Base-by-base conservation (phyloP, 2,888 invertebrate species). In the Portevinia maculata region DNA sequence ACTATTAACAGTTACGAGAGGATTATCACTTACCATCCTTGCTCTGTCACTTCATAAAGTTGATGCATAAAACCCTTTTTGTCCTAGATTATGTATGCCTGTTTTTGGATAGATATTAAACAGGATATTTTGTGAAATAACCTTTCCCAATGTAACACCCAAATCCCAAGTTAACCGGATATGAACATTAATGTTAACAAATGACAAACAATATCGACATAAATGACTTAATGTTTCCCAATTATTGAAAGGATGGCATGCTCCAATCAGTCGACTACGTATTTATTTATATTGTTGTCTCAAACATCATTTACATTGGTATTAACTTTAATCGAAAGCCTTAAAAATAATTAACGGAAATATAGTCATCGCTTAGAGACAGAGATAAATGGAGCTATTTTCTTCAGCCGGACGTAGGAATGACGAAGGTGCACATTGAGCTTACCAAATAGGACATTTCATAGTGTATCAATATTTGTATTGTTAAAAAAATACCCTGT, bases 291-390 rank as follows among this genome's bases (percentile, higher is more conserved):
- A n/a, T 19, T 6, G 17, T 19, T 15, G 11, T 37, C 9, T 24
- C 32, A 52, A 32, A 30, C 24, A 39, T 3, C 11, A 30, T 19
- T n/a, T n/a, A n/a, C n/a, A n/a, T n/a, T n/a, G n/a, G n/a, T 52
- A 41, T 39, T 52, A 28, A 39, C 19, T 21, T 67, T 15, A 52
- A 52, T 41, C 39, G 28, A 64, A 52, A 32, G 24, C 11, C 32
- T 34, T 46, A 28, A 67, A 28, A 55, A 57, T 53, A 67, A 67
- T 11, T 46, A 44, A 11, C 24, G 15, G 11, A 21, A 34, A 34
- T 34, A 46, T 24, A 34, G 21, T 28, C 34, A 6, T 19, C 9
- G 24, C 11, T 19, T 32, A 44, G 13, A n/a, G 13, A 41, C 30
- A 41, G 28, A 39, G 24, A 24, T 30, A 59, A 1, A 30, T 59